Evolutionary conservation across 2,888 invertebrate species (phyloP).

Genomic region (Aquatica leii): DNA sequence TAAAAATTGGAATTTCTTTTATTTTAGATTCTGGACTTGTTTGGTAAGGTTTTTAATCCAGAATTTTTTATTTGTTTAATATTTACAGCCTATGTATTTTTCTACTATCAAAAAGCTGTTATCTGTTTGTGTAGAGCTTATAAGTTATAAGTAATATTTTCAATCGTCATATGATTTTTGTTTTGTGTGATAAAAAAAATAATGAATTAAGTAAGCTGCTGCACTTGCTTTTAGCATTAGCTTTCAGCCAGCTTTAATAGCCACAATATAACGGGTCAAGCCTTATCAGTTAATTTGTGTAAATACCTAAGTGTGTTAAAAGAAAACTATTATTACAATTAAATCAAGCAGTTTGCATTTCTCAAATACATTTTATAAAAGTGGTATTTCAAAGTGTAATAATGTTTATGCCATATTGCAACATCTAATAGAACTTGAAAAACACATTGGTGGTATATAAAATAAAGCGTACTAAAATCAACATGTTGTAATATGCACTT

Average conservation of each 20-base stretch:
- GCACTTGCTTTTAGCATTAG: slow-evolving; percentile 19
- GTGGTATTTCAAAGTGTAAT: neutral
- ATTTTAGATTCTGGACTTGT: neutral
- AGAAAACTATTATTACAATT: slow-evolving; percentile 1
- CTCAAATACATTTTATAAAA: slow-evolving; percentile 18
- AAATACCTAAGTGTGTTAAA: slow-evolving; percentile 15
- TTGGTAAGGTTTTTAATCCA: neutral
- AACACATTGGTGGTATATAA: too few relatives aligned
- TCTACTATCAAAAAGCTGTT: too few relatives aligned
- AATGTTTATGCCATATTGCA: slow-evolving; percentile 2
- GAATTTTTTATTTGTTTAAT: neutral
- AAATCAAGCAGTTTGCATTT: slow-evolving; percentile 18
- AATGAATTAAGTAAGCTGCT: slow-evolving; percentile 21
- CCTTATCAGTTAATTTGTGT: slow-evolving; percentile 27
- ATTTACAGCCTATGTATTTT: neutral
- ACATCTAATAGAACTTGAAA: neutral
- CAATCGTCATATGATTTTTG: neutral
- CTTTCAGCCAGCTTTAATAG: slow-evolving; percentile 21
- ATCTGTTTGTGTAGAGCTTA: too few relatives aligned
- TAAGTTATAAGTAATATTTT: neutral
- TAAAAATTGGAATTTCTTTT: slow-evolving; percentile 8
- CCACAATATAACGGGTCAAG: slow-evolving; percentile 21
- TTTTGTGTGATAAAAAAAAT: neutral
- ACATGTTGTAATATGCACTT: neutral
- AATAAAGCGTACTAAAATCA: too few relatives aligned